Base-by-base conservation (phyloP, 1,140 invertebrate species). In the Planococcus citri region DNA sequence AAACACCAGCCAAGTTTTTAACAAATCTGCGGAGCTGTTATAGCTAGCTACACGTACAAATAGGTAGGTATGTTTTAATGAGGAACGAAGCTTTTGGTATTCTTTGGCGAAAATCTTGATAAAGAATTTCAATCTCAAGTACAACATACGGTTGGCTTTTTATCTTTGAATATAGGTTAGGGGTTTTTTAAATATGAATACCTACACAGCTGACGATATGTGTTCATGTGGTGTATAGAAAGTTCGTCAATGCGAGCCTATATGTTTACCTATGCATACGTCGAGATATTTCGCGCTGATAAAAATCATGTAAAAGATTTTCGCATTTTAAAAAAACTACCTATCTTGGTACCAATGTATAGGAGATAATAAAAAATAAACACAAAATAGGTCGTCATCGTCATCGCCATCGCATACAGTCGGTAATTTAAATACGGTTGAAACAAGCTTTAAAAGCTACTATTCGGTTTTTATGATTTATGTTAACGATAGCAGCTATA, bases 391-490 rank as follows among this genome's bases (percentile, higher is more conserved):
- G 41, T 51, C 41, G 41, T 51, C 41, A n/a, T n/a, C n/a, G n/a
- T n/a, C n/a, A n/a, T n/a, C n/a, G n/a, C n/a, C n/a, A n/a, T n/a
- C n/a, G n/a, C n/a, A n/a, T n/a, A n/a, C n/a, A n/a, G 41, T 20
- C 41, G 41, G 41, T 51, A 51, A 51, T 51, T 51, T 51, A 51
- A 51, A 33, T 33, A 51, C 3, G 41, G n/a, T n/a, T 20, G 41
- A 51, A 51, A 51, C 41, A n/a, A 51, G 41, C 41, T 51, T 20
- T 51, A 51, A 51, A 51, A 51, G 41, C 41, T 51, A 51, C 41
- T 51, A 51, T 33, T 51, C 41, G 41, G 41, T 51, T 51, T n/a
- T 51, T 51, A 51, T 51, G 41, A 51, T 51, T 51, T 51, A 51
- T 51, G 41, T 33, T 51, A 51, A 51, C 41, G 41, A 51, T 51